Base-by-base conservation (phyloP, 2,797 vertebrate species). In the Syndactyla subalaris region DNA sequence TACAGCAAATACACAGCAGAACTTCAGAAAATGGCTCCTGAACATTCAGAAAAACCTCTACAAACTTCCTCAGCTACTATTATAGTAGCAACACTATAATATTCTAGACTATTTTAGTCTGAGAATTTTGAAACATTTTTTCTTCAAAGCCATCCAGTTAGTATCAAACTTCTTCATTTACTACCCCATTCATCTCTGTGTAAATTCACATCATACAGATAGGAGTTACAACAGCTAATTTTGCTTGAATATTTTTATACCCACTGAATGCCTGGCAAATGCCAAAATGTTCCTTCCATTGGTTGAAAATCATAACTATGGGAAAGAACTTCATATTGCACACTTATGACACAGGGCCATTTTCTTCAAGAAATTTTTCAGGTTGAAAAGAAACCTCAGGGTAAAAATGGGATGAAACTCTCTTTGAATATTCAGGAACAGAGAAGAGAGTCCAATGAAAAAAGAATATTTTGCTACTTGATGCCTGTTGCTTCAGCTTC, bases 21-120 rank as follows among this genome's bases (percentile, higher is more conserved):
- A 43, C 8, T 58, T 79, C 27, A 45, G 22, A 30, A 48, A 76
- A 51, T 4, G 45, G n/a, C 2, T 76, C 29, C 41, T 57, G 36
- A 78, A 81, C 2, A 70, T 16, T 48, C 30, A 77, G n/a, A 34
- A 71, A 65, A 66, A 34, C 2, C 8, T 36, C 27, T 19, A 12
- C 0, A 0, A 67, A 59, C 45, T 63, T 89, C 32, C 16, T 51
- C 30, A 62, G 19, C 27, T 55, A n/a, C n/a, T n/a, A n/a, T n/a
- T n/a, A n/a, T n/a, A n/a, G 12, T 14, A 75, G 9, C 14, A 91
- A 45, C 3, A 36, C 3, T 29, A 14, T 23, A 66, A 23, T 58
- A 51, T 34, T 85, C 75, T 19, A 7, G 3, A 61, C 23, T 39
- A 39, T 11, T 61, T 85, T 54, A 59, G 4, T 57, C 12, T 75